Evolutionary conservation across 2,888 invertebrate genomes (phyloP).

Genomic region (Eupithecia subfuscata): DNA sequence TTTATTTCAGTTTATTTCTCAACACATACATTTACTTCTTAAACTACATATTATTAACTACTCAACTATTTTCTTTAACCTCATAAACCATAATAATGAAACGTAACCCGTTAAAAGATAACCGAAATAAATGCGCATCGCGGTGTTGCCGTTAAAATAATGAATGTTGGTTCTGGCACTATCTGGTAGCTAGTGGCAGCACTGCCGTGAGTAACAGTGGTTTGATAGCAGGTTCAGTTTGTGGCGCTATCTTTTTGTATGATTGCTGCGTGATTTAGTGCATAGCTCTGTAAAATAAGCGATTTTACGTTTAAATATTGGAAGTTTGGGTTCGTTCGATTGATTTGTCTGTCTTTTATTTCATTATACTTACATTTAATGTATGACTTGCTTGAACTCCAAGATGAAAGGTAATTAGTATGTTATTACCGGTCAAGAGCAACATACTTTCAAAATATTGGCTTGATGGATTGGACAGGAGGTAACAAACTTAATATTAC

Average conservation of each 20-base stretch:
- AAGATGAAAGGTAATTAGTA: background rate
- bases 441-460: background rate
- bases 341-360: too few relatives aligned
- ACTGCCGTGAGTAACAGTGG: constrained; percentile 8
- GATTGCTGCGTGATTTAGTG: background rate
- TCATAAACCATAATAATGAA: constrained; percentile 29
- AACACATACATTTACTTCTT: background rate
- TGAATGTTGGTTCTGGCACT: constrained; percentile 15
- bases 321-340: too few relatives aligned
- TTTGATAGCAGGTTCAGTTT: constrained; percentile 1
- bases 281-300: too few relatives aligned
- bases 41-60: background rate
- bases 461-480: background rate
- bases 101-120: constrained; percentile 29
- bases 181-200: constrained; percentile 11
- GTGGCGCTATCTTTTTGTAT: background rate
- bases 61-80: background rate
- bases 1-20: background rate
- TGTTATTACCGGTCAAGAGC: background rate
- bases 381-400: too few relatives aligned
- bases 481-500: background rate
- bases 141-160: constrained; percentile 28
- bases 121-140: constrained; percentile 29
- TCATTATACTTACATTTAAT: too few relatives aligned
- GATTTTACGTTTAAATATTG: too few relatives aligned